Base-by-base conservation (phyloP, 2,888 invertebrate species). In the Bruchidius siliquastri region DNA sequence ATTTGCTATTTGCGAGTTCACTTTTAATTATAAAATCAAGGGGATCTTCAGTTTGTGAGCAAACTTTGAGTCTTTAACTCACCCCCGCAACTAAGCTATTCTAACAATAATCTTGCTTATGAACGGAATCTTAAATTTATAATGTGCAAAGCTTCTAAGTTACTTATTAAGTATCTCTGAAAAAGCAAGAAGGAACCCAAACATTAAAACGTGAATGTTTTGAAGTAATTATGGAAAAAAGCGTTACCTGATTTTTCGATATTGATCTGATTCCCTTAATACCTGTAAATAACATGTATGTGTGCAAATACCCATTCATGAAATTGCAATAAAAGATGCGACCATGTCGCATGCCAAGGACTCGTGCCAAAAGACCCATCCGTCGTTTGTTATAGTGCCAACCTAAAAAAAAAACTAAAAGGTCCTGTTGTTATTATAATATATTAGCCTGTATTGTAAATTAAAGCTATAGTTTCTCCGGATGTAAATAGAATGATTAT, bases 261-360 rank as follows among this genome's bases (percentile, higher is more conserved):
- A 13, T 49, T 0, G 2, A 69, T 22, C 20, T 69, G 69, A 69
- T 72, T 32, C 74, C 72, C 72, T 78, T 49, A 49, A 49, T 18
- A 1, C 13, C 8, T 49, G 77, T 79, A 76, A 72, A 78, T 78
- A 78, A 8, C 2, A 66, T 73, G 21, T 75, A 70, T 69, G 67
- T 74, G 76, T 76, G 75, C 75, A 77, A 77, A 77, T 74, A 72
- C 68, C 67, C 49, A 3, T 13, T 13, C 0, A 49, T 18, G 26
- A 49, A 49, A 49, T 49, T 49, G 49, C 49, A 49, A 49, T 49
- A 49, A 49, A 49, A 49, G 3, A 49, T 18, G 49, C 49, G 49
- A 49, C 49, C 49, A 49, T 49, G 49, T 49, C 49, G 49, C 13
- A 49, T 49, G 49, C 49, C 49, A 49, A 49, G 49, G 49, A 49